These are phyloP conservation scores for Agriopis aurantiaria DNA, from an alignment of 2,888 invertebrate genomes.

Conservation along the genomic window DNA sequence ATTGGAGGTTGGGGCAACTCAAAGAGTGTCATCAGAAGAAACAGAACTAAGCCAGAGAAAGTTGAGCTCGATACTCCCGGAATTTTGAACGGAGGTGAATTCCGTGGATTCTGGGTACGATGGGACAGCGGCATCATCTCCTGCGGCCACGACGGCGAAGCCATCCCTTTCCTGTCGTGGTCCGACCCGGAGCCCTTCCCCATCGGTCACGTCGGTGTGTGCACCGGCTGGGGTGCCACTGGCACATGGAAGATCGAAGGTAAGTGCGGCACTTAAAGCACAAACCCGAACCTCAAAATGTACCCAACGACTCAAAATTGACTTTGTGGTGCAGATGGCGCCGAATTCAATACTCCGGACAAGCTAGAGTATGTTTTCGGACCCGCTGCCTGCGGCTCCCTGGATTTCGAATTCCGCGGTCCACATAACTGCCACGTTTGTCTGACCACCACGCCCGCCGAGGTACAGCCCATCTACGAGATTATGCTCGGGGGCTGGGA, in stretches of 20 bases:
- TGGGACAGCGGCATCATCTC: constrained; percentile 90
- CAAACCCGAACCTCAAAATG: constrained; percentile 64
- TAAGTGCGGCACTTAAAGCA: constrained; percentile 59
- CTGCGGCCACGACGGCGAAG: constrained; percentile 91
- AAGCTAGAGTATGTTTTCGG: constrained; percentile 87
- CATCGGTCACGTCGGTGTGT: constrained; percentile 91
- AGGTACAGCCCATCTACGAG: constrained; percentile 88
- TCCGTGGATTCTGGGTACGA: constrained; percentile 94
- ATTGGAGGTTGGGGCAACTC: constrained; percentile 96
- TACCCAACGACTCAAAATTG: constrained; percentile 77
- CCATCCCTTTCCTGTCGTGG: constrained; percentile 90
- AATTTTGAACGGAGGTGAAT: constrained; percentile 90
- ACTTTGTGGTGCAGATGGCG: constrained; percentile 80
- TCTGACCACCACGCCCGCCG: constrained; percentile 83
- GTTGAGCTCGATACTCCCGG: constrained; percentile 90
- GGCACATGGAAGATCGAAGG: constrained; percentile 94
- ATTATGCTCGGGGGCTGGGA: constrained; percentile 90
- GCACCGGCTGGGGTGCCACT: constrained; percentile 94
- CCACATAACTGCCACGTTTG: constrained; percentile 89
- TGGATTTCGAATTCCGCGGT: constrained; percentile 87
- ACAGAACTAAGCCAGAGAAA: constrained; percentile 91
- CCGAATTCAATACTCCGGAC: constrained; percentile 85
- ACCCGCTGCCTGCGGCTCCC: constrained; percentile 82
- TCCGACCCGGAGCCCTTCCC: constrained; percentile 90
- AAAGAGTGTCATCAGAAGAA: constrained; percentile 93